Evolutionary conservation across 2,888 invertebrate species (phyloP), one percentile per base, ranked within the genome.

Genomic region (Anagyrus pseudococci): DNA sequence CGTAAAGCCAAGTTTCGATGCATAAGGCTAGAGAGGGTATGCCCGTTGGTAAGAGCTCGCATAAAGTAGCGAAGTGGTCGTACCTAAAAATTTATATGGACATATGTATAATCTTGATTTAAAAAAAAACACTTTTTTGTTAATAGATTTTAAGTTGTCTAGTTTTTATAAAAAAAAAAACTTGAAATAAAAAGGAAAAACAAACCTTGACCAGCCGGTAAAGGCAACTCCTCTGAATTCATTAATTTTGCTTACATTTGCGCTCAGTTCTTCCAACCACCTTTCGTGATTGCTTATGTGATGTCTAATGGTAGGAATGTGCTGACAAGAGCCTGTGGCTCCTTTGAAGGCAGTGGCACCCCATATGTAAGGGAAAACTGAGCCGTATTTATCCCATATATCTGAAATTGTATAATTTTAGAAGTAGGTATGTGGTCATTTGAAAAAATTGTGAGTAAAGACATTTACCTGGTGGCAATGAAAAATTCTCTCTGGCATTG

Each of bases 261-360:
- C 75, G 26, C 83, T 80, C 0, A 89, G 75, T 69, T 86, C 86
- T 13, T 81, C 74, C 10, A 88, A 72, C 91, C 94, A 94, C 2
- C 88, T 87, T 66, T 87, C 85, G 64, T 93, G 91, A 79, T 93
- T 94, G 70, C 89, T 88, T 13, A 90, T 82, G 73, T 94, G 93
- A 66, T 90, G 87, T 23, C 83, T 82, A 55, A 88, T 85, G 13
- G 89, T 84, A 0, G 92, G 90, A 58, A 90, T 75, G 64, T 87
- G 87, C 81, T 89, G 88, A 70, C 86, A 85, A 58, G 89, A 87
- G 0, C 93, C 91, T 64, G 92, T 91, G 0, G 94, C 93, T 1
- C 95, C 95, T 82, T 95, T 95, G 76, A 88, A 95, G 0, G 94
- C 93, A 26, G 90, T 89, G 0, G 89, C 94, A 0, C 86, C 86